phyloP scores from a whole-genome alignment of 2,113 vertebrate species.

The Prietella phreatophila region DNA sequence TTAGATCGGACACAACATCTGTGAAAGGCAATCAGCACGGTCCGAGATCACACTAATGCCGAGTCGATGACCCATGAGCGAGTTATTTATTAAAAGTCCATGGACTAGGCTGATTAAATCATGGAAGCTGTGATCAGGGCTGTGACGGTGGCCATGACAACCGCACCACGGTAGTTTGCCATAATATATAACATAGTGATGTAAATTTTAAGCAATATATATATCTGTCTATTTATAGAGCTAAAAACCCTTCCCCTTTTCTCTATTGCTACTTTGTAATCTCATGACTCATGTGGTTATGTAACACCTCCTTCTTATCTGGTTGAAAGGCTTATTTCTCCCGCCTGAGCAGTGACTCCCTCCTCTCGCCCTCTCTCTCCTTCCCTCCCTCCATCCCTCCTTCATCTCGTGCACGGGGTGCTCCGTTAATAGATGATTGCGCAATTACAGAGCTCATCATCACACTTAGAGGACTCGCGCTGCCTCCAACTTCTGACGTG shows the following conservation, averaged over 20 bases:
- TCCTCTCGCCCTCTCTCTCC: conserved; percentile 21
- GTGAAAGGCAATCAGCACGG: background rate
- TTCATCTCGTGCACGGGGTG: conserved; percentile 31
- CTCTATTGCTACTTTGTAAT: conserved; percentile 40
- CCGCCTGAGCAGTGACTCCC: conserved; percentile 47
- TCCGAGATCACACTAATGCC: background rate
- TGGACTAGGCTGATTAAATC: background rate
- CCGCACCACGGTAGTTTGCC: too few species aligned
- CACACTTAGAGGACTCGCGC: conserved; percentile 13
- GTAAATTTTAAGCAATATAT: too few species aligned
- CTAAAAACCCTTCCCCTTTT: conserved; percentile 32
- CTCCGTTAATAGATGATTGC: conserved; percentile 48
- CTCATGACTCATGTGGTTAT: conserved; percentile 57
- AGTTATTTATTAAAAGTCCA: conserved; percentile 6
- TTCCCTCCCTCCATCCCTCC: background rate
- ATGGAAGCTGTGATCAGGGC: background rate
- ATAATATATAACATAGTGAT: too few species aligned
- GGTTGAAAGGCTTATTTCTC: conserved; percentile 53
- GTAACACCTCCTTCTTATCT: conserved; percentile 55
- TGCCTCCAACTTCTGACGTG: conserved; percentile 11
- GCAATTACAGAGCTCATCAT: conserved; percentile 30
- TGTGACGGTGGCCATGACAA: too few species aligned
- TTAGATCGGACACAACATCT: background rate
- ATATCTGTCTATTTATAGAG: conserved; percentile 10
- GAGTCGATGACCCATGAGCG: background rate